Evolutionary conservation across 2,797 vertebrate genomes (phyloP), one percentile per base, ranked within the genome.

Genomic region (Lagodon rhomboides): DNA sequence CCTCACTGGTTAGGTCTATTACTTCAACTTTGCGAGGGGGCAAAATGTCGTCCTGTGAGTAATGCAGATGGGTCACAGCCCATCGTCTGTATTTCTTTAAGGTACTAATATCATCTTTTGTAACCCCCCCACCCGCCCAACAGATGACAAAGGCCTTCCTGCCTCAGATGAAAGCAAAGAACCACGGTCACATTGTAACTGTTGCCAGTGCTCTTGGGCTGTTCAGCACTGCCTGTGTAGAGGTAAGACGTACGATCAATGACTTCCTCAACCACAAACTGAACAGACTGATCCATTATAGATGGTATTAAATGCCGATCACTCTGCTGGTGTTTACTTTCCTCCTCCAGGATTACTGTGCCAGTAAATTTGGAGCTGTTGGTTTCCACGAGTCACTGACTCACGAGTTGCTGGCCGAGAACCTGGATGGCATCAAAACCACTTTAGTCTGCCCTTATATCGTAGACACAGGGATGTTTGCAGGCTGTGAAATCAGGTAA

Each of bases 331-430:
- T 8, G 1, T 69, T 51, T 60, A 9, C 47, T 30, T 25, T 51
- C 60, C 5, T 22, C 23, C 46, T 68, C 5, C 75, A 96, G 95
- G 94, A 93, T 77, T 96, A 95, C 80, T 95, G 94, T 69, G 94
- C 94, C n/a, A 94, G 94, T 83, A 95, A 94, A 79, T 96, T 94
- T 83, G 95, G 94, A 58, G 94, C 91, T 0, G 94, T 95, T 3
- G 94, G 95, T 38, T 95, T 95, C 85, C 94, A 95, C 1, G 93
- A 95, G 88, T 95, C 95, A 3, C 85, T 95, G 81, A 91, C 93
- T 16, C 94, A 95, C 2, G 89, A 93, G 61, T 49, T 96, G 64
- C 85, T 83, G 1, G 91, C 92, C 49, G 93, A 95, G 50, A 80
- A 91, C 12, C 69, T 93, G 30, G 68, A 80, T 5, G 91, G 91